Base-by-base conservation (phyloP, 2,888 invertebrate species). In the Lottia gigantea region DNA sequence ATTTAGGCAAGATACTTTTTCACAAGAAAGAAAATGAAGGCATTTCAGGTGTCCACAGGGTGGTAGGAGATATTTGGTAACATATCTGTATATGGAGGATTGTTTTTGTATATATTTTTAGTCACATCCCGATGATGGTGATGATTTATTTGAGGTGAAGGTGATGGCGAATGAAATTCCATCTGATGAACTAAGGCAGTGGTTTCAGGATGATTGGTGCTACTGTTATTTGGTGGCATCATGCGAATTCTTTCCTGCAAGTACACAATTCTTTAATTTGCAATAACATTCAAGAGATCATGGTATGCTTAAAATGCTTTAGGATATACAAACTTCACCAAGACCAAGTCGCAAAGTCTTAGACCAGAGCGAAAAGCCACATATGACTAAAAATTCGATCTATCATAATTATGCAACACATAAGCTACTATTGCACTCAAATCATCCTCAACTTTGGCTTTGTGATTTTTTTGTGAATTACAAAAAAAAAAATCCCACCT, bases 181-280 rank as follows among this genome's bases (percentile, higher is more conserved):
- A 75, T 72, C 61, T 77, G 78, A 23, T 79, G 76, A 23, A 82
- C 82, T 25, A 80, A 74, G 25, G 78, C 74, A 46, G 84, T 83
- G 16, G 82, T 82, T 72, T 87, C 86, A 47, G 82, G 77, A 70
- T 84, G 83, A 70, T 83, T 85, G 46, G 84, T 69, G 66, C 85
- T 84, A 64, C 84, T 81, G 62, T 83, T 84, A 49, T 78, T 76
- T 25, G 76, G 73, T 49, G 80, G 75, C 31, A 82, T 68, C 66
- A 82, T 78, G 46, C 80, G 79, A 31, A 83, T 71, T 25, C 79
- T 74, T 72, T 83, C 83, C 84, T 84, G 78, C 16, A 77, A 77
- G 11, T 40, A 40, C 11, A 45, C 16, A 74, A 68, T 70, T 67
- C 46, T 68, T 67, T 68, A 46, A 16, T 25, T n/a, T 63, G 23